These are phyloP conservation scores for Spermophilus dauricus DNA, from an alignment of 2,113 vertebrate species.

Conservation along the genomic window DNA sequence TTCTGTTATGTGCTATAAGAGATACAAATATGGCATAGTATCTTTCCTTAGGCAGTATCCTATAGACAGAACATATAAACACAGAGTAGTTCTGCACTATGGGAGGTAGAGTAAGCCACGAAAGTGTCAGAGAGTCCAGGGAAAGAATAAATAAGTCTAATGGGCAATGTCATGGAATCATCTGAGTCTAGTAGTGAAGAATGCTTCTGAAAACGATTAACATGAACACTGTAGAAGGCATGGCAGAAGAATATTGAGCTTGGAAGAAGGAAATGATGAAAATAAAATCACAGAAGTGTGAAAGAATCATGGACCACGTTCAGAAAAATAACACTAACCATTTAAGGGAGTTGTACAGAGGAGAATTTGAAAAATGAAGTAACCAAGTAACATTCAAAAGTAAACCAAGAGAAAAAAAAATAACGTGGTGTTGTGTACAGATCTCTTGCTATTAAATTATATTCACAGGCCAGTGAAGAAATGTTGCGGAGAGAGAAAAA, in stretches of 20 bases:
- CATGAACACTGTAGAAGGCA: neutral
- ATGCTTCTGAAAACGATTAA: neutral
- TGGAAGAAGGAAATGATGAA: neutral
- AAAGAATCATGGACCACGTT: neutral
- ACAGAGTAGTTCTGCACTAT: neutral
- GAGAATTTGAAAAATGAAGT: conserved; percentile 27
- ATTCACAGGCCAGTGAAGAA: neutral
- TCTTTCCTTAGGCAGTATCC: neutral
- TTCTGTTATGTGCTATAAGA: neutral
- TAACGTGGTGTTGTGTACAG: neutral
- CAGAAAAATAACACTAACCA: neutral
- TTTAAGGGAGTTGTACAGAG: neutral
- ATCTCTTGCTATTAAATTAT: conserved; percentile 2
- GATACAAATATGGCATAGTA: neutral
- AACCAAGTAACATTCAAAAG: neutral
- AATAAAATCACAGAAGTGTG: conserved; percentile 14
- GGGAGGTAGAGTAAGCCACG: neutral
- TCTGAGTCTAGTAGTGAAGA: neutral
- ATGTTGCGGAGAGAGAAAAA: neutral
- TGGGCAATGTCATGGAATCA: neutral
- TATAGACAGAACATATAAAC: neutral
- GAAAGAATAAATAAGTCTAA: neutral
- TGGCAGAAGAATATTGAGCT: neutral
- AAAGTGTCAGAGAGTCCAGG: neutral
- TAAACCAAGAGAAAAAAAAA: conserved; percentile 32